phyloP scores from a whole-genome alignment of 2,797 vertebrate species.

The Rhabdomys pumilio region DNA sequence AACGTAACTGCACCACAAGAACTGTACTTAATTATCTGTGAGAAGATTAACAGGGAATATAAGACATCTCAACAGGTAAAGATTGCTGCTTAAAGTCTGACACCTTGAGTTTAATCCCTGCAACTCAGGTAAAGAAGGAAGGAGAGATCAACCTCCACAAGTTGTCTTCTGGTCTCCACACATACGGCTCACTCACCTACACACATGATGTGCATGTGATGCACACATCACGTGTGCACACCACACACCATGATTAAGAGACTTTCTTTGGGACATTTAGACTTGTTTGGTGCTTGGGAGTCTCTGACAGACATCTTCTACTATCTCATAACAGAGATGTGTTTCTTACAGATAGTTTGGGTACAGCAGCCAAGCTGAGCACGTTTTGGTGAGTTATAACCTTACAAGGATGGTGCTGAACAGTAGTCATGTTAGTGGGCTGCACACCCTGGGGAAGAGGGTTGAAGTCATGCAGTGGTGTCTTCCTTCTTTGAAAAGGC shows the following conservation, averaged over 20 bases:
- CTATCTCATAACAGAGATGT: too few species aligned
- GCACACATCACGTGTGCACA: not conserved
- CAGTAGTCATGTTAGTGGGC: not conserved
- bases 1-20: not conserved
- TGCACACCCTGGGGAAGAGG: not conserved
- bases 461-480: not conserved
- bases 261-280: not conserved
- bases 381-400: not conserved
- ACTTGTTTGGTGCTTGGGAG: not conserved
- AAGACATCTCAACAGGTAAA: not conserved
- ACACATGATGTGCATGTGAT: not conserved
- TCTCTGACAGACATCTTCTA: not conserved
- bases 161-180: not conserved
- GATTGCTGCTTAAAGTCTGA: not conserved
- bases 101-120: not conserved
- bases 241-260: not conserved
- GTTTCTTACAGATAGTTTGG: not conserved
- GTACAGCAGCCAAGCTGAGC: not conserved
- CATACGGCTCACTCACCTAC: not conserved
- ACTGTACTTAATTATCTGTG: not conserved
- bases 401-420: not conserved
- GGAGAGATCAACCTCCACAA: not conserved
- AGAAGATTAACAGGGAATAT: not conserved
- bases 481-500: not conserved
- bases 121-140: not conserved